Evolutionary conservation across 1,140 invertebrate genomes (phyloP).

Genomic region (Bilobella aurantiaca): DNA sequence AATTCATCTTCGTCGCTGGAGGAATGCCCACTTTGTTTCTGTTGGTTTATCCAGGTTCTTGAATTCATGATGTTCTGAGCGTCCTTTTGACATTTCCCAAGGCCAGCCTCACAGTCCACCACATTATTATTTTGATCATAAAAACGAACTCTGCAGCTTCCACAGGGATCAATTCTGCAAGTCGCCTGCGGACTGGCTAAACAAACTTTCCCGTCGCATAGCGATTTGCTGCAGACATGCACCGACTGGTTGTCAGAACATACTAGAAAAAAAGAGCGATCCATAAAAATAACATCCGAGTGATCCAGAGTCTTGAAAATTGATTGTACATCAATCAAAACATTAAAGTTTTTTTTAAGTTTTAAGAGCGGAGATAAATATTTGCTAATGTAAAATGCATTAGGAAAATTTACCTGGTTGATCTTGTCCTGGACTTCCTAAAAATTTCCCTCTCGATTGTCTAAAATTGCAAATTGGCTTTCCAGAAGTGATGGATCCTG

Average conservation of each 20-base stretch:
- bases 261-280: constrained; percentile 29
- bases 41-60: neutral
- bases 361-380: too few relatives aligned
- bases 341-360: too few relatives aligned
- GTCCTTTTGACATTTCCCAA: constrained; percentile 39
- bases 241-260: constrained; percentile 39
- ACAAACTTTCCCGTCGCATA: constrained; percentile 40
- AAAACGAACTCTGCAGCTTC: constrained; percentile 39
- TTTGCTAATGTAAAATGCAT: too few relatives aligned
- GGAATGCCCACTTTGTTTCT: neutral
- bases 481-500: constrained; percentile 63
- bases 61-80: constrained; percentile 35
- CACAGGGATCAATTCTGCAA: constrained; percentile 41
- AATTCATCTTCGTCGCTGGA: neutral
- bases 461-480: constrained; percentile 53
- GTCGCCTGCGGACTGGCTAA: constrained; percentile 39
- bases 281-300: neutral
- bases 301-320: too few relatives aligned
- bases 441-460: constrained; percentile 48
- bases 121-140: constrained; percentile 36
- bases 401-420: constrained; percentile 18
- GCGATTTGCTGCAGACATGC: constrained; percentile 38
- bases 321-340: too few relatives aligned
- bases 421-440: constrained; percentile 26
- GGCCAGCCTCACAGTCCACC: constrained; percentile 39